Percentiles rank a stretch among this genome's conserved stretches.
phyloP scores from a whole-genome alignment of 2,888 invertebrate genomes.

The Lordiphosa fenestrarum region DNA sequence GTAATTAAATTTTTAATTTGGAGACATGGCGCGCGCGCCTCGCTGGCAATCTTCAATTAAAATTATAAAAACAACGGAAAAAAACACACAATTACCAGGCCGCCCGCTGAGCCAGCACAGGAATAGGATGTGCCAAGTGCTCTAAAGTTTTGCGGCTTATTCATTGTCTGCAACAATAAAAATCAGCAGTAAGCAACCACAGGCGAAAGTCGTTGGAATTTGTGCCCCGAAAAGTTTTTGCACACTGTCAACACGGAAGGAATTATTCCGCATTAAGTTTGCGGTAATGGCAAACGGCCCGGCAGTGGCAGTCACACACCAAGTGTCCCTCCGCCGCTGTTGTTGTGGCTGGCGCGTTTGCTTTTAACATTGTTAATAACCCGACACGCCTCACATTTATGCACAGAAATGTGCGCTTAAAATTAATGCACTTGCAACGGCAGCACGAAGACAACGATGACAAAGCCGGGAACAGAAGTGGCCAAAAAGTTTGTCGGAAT shows the following conservation, averaged over 20 bases:
- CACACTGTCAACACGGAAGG: slow-evolving; percentile 76
- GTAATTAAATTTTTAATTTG: slow-evolving; percentile 75
- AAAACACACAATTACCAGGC: slow-evolving; percentile 62
- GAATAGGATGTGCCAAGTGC: slow-evolving; percentile 74
- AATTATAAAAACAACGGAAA: neutral
- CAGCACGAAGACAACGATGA: slow-evolving; percentile 15
- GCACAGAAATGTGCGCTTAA: slow-evolving; percentile 72
- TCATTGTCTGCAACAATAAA: slow-evolving; percentile 68
- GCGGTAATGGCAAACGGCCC: slow-evolving; percentile 62
- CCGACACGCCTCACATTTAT: slow-evolving; percentile 71
- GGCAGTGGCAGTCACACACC: slow-evolving; percentile 48
- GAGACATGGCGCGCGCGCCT: slow-evolving; percentile 33
- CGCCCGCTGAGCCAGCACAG: slow-evolving; percentile 52
- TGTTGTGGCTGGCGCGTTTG: slow-evolving; percentile 48
- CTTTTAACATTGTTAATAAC: slow-evolving; percentile 73
- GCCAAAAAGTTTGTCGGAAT: slow-evolving; percentile 52
- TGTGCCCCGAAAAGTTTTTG: slow-evolving; percentile 65
- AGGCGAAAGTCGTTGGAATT: slow-evolving; percentile 42
- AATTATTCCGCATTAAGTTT: slow-evolving; percentile 77
- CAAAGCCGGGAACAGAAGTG: slow-evolving; percentile 53
- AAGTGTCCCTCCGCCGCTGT: slow-evolving; percentile 32
- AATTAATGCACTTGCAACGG: slow-evolving; percentile 62
- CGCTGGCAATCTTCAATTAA: slow-evolving; percentile 71
- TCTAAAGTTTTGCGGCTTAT: slow-evolving; percentile 70
- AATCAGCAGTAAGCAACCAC: slow-evolving; percentile 35